Base-by-base conservation (phyloP, 2,113 vertebrate genomes). In the Camarhynchus parvulus region DNA sequence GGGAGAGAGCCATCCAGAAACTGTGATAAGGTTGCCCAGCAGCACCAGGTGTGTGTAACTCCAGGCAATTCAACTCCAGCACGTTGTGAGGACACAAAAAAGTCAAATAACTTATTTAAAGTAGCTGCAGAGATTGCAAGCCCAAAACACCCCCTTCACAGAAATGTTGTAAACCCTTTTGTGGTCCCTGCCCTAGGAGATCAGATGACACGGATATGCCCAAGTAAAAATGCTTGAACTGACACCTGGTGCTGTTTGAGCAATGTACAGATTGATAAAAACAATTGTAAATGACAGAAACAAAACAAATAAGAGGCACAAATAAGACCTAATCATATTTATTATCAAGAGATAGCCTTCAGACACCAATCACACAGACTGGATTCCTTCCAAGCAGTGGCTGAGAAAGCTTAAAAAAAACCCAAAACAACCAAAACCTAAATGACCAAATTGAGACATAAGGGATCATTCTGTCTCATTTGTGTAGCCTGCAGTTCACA, bases 1-100 rank as follows among this genome's bases (percentile, higher is more conserved):
- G 80, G 56, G 81, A 96, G 97, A 95, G 94, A 96, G 96, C 87
- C 70, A 94, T 44, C 92, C 33, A 92, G 64, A 68, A 94, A 90
- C 74, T 85, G 83, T 42, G 76, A 76, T 91, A 90, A 96, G 49
- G 87, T 89, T 93, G 90, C 72, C 80, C 89, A 93, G 89, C 87
- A 93, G 73, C 92, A 91, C 70, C 75, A 87, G 92, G 84, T 94
- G 27, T 87, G 83, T 76, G 61, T 37, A 93, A 93, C 67, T 89
- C 70, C 90, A 94, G 64, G 53, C 91, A 96, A 96, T 97, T 95
- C 92, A 96, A 89, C 59, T 75, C 22, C 53, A 52, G 33, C 58
- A 78, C 23, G 1, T 49, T 37, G 61, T 49, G 22, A 42, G 63
- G 63, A 94, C 86, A 55, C 80, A 93, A 77, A 22, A 82, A 97